Evolutionary conservation across 2,888 invertebrate species (phyloP), one percentile per base, ranked within the genome.

Genomic region (Limnephilus marmoratus): DNA sequence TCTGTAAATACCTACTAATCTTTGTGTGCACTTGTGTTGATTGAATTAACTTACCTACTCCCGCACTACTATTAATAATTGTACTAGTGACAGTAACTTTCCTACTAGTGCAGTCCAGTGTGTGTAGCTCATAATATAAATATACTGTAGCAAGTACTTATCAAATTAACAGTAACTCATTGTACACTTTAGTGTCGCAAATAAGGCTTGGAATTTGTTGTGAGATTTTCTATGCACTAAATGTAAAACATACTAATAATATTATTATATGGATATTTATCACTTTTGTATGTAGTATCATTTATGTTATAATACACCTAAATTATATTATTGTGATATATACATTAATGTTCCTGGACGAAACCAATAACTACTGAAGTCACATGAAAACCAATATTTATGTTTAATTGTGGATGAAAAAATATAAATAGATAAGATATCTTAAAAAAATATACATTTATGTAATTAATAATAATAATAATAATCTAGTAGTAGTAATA

Each of bases 131-230:
- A 87, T 45, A 15, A 86, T 88, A 41, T 85, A 85, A 34, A 82
- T 89, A 24, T 89, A 9, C 12, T 89, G 41, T 80, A 80, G 68
- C 53, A 53, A 53, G 18, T 68, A 68, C 68, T 68, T 68, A 89
- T 89, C 24, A 12, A 18, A 89, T 87, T 89, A 89, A 89, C 88
- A 89, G 80, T 80, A 68, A 68, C 68, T n/a, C 68, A 68, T 68
- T 68, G 81, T 89, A 80, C 41, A 68, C 68, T 68, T 68, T 68
- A 68, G 68, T 68, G 68, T 68, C 87, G 49, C 45, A 80, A 81
- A 34, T 80, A 31, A 80, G 34, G 95, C 95, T 95, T 95, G 95
- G 94, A 96, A 96, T 96, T 96, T 96, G 96, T 96, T 96, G 96
- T 96, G 96, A 96, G 96, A 96, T 95, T 91, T 82, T 91, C 89